Conservation (phyloP, 1,140 invertebrate species). For the Uloborus diversus region DNA sequence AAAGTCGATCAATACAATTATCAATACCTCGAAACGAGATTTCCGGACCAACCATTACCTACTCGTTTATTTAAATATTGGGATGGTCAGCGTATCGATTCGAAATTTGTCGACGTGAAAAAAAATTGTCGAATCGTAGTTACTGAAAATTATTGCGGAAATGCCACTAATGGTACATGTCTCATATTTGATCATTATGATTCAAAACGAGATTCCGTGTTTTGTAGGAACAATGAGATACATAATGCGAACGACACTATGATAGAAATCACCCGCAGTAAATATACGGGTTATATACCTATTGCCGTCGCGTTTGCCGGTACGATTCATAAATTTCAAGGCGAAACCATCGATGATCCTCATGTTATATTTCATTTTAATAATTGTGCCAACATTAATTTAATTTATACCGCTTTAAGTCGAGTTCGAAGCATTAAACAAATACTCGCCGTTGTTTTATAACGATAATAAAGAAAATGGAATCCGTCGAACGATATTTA, state of each 20-base stretch:
- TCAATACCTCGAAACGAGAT: neutral
- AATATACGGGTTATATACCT: neutral
- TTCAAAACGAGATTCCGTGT: neutral
- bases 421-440: neutral
- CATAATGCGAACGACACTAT: too few relatives aligned
- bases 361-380: constrained; percentile 7
- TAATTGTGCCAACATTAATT: neutral
- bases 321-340: constrained; percentile 14
- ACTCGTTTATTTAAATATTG: neutral
- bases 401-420: constrained; percentile 17
- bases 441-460: neutral
- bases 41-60: neutral
- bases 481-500: too few relatives aligned
- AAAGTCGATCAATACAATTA: neutral
- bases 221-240: neutral
- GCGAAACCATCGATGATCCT: neutral
- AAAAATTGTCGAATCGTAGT: neutral
- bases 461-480: neutral
- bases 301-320: constrained; percentile 1
- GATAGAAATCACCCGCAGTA: neutral
- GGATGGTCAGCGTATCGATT: neutral
- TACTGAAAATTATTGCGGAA: neutral
- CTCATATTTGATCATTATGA: constrained; percentile 7
- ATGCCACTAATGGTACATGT: neutral
- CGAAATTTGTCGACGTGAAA: neutral